These are phyloP conservation scores for Sebastes minor DNA, from an alignment of 2,797 vertebrate genomes.

Conservation along the genomic window DNA sequence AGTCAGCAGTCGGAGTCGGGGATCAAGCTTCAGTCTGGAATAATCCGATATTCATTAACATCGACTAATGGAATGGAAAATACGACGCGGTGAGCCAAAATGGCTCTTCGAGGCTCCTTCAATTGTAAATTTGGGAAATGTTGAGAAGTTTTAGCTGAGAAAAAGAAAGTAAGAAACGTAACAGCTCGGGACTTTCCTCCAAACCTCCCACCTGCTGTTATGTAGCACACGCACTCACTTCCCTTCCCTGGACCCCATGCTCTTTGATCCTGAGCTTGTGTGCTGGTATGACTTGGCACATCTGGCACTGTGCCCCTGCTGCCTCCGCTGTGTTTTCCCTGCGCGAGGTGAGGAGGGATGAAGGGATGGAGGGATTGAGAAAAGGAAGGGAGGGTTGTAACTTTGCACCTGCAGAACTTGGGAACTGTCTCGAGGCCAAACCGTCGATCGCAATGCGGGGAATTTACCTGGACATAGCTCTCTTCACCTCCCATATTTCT, in stretches of 20 bases:
- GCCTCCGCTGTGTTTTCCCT: slow-evolving; percentile 45
- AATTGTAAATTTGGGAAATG: slow-evolving; percentile 30
- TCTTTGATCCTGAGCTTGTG: slow-evolving; percentile 51
- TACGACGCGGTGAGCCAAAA: slow-evolving; percentile 17
- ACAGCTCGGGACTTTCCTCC: slow-evolving; percentile 1
- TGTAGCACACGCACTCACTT: not conserved
- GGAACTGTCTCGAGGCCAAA: slow-evolving; percentile 48
- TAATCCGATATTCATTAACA: slow-evolving; percentile 60
- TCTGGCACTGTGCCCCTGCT: slow-evolving; percentile 54
- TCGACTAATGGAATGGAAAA: slow-evolving; percentile 56
- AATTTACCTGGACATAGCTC: slow-evolving; percentile 56
- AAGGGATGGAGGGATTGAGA: slow-evolving; percentile 4
- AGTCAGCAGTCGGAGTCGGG: slow-evolving; percentile 46
- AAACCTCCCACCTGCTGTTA: slow-evolving; percentile 27
- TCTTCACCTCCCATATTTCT: slow-evolving; percentile 13
- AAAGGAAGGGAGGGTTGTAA: slow-evolving; percentile 30
- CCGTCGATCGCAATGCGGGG: slow-evolving; percentile 29
- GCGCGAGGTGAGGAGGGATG: not conserved
- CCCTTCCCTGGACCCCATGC: slow-evolving; percentile 22
- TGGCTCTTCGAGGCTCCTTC: slow-evolving; percentile 2
- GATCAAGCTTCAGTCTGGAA: slow-evolving; percentile 41
- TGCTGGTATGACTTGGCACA: slow-evolving; percentile 66
- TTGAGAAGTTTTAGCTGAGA: slow-evolving; percentile 17
- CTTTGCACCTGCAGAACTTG: slow-evolving; percentile 69
- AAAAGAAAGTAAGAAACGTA: slow-evolving; percentile 19